Percentiles rank a stretch among this genome's conserved stretches.
Conservation (phyloP, 1,140 invertebrate species). For the Anastatus disparis region DNA sequence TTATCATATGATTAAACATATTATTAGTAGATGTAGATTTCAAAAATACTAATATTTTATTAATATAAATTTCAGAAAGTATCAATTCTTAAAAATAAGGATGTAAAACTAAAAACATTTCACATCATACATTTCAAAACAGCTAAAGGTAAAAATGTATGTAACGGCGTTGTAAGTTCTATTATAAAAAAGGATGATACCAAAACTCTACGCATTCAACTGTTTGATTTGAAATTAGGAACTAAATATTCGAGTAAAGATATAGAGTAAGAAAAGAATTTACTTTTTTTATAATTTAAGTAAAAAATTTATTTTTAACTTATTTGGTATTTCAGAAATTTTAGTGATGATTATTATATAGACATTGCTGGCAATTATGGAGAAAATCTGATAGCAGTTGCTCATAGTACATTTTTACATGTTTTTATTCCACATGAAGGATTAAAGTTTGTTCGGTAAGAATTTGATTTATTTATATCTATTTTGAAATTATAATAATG, state of each 20-base stretch:
- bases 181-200: slow-evolving; percentile 36
- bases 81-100: slow-evolving; percentile 32
- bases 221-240: slow-evolving; percentile 58
- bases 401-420: slow-evolving; percentile 51
- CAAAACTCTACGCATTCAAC: slow-evolving; percentile 49
- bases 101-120: slow-evolving; percentile 61
- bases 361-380: slow-evolving; percentile 61
- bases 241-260: slow-evolving; percentile 37
- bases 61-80: slow-evolving; percentile 52
- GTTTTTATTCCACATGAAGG: slow-evolving; percentile 53
- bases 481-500: neutral
- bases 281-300: slow-evolving; percentile 3
- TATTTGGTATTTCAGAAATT: slow-evolving; percentile 45
- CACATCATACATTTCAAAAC: slow-evolving; percentile 55
- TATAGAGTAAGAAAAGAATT: slow-evolving; percentile 44
- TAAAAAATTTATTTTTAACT: slow-evolving; percentile 17
- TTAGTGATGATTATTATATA: slow-evolving; percentile 54
- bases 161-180: slow-evolving; percentile 53
- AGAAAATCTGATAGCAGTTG: slow-evolving; percentile 59
- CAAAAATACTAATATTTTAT: no score
- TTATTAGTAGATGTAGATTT: neutral
- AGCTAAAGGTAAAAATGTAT: slow-evolving; percentile 42
- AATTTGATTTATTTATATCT: slow-evolving; percentile 8
- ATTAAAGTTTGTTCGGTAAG: slow-evolving; percentile 51
- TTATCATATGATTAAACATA: slow-evolving; percentile 18